A percentile compares a stretch with the other conserved stretches of the same genome.
phyloP scores from a whole-genome alignment of 2,113 vertebrate species.

The Coregonus clupeaformis region DNA sequence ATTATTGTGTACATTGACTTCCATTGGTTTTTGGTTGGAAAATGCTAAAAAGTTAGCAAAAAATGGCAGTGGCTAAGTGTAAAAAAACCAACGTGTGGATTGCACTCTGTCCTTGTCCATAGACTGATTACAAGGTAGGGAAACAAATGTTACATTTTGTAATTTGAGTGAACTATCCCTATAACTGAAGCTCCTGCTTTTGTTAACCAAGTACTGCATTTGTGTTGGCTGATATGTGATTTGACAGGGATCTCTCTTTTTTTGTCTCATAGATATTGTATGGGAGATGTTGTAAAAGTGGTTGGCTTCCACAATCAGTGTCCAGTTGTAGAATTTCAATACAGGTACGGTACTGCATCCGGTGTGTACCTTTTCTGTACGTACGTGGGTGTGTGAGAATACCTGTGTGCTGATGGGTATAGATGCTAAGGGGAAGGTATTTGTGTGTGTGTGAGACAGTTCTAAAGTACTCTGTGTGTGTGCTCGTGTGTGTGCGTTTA shows the following conservation, averaged over 20 bases:
- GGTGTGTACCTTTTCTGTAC: neutral
- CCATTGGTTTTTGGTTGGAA: no score
- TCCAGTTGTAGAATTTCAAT: constrained; percentile 81
- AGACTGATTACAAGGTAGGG: no score
- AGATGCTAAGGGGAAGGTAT: neutral
- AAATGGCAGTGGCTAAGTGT: no score
- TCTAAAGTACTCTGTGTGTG: neutral
- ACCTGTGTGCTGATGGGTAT: neutral
- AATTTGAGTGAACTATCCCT: no score
- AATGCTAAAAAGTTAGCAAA: no score
- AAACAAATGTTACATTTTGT: no score
- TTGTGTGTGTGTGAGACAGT: neutral
- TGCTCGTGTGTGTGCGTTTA: constrained; percentile 2
- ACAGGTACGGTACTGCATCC: constrained; percentile 70
- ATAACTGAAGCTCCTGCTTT: no score
- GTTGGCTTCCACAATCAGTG: constrained; percentile 82
- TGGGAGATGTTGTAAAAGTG: constrained; percentile 84
- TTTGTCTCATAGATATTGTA: constrained; percentile 70
- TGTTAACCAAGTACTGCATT: no score
- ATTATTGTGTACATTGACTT: no score
- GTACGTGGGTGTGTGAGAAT: neutral
- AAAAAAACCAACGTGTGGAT: no score
- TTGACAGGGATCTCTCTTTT: constrained; percentile 1
- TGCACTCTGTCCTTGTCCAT: no score
- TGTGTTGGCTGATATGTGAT: no score